phyloP scores from a whole-genome alignment of 2,797 vertebrate species.

The Lophotriccus pileatus region DNA sequence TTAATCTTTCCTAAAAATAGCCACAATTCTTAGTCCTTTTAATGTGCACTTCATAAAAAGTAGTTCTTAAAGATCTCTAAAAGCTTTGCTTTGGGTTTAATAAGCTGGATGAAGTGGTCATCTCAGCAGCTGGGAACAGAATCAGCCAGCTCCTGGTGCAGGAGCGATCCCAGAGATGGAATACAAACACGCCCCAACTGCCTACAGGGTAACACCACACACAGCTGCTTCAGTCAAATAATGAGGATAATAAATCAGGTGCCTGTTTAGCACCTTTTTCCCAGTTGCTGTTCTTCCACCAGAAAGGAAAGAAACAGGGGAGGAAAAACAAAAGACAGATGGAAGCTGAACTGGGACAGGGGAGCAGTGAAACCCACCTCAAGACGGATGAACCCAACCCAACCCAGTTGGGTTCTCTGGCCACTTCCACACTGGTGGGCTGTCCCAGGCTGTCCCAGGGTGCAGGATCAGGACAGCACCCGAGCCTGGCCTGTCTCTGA shows the following conservation, averaged over 20 bases:
- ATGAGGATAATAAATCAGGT: neutral
- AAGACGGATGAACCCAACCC: too few relatives aligned
- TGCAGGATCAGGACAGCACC: fast-evolving
- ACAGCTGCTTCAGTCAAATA: neutral
- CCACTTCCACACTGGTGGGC: neutral
- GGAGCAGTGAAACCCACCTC: neutral
- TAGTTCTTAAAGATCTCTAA: neutral
- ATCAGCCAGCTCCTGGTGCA: neutral
- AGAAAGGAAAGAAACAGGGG: neutral
- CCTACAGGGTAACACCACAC: neutral
- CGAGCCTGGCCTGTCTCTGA: neutral
- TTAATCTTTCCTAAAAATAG: constrained; percentile 8
- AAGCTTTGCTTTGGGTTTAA: neutral
- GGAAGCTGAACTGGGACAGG: neutral
- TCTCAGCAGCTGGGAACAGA: neutral
- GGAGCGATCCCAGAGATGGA: neutral
- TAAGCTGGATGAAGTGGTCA: neutral
- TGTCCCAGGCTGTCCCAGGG: neutral
- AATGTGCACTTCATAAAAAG: neutral
- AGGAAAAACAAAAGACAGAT: neutral
- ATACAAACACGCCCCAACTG: neutral
- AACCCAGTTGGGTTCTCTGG: neutral
- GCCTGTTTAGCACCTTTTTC: neutral
- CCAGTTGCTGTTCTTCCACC: neutral
- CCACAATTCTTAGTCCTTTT: neutral